A percentile compares a stretch with the other conserved stretches of the same genome.
Evolutionary conservation across 2,113 vertebrate genomes (phyloP).

Genomic region (Thalassoma bifasciatum): DNA sequence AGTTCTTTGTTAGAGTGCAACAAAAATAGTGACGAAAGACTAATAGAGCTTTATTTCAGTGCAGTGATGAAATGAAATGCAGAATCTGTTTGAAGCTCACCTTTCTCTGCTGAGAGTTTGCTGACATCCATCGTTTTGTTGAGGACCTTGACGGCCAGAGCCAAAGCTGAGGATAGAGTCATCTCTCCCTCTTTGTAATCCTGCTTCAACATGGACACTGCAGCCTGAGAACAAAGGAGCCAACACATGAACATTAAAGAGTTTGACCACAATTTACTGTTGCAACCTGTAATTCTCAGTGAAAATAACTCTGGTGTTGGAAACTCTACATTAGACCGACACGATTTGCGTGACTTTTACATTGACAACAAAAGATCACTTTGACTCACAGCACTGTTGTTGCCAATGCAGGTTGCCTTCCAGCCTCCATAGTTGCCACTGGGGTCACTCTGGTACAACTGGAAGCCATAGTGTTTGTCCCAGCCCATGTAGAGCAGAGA

Average conservation of each 20-base stretch:
- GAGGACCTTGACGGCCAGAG: constrained; percentile 95
- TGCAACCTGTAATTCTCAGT: background rate
- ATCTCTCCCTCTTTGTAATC: constrained; percentile 99
- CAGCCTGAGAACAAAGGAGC: constrained; percentile 84
- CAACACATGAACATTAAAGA: background rate
- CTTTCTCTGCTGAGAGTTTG: constrained; percentile 98
- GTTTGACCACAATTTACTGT: background rate
- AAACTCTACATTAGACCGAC: background rate
- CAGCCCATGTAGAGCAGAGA: constrained; percentile 98
- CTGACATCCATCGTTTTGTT: constrained; percentile 99
- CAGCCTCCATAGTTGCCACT: constrained; percentile 98
- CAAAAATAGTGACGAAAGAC: background rate
- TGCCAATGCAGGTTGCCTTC: constrained; percentile 99
- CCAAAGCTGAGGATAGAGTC: constrained; percentile 92
- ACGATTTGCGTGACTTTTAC: too few relatives aligned
- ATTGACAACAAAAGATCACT: too few relatives aligned
- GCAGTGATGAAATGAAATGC: background rate
- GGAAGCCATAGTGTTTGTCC: constrained; percentile 99
- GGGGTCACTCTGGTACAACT: constrained; percentile 98
- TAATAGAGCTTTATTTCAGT: background rate
- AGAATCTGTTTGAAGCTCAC: constrained; percentile 69
- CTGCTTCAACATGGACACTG: constrained; percentile 99
- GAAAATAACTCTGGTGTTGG: too few relatives aligned
- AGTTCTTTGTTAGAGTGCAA: background rate
- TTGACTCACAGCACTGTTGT: constrained; percentile 95